phyloP scores from a whole-genome alignment of 2,797 vertebrate genomes.

The Fundulus diaphanus region DNA sequence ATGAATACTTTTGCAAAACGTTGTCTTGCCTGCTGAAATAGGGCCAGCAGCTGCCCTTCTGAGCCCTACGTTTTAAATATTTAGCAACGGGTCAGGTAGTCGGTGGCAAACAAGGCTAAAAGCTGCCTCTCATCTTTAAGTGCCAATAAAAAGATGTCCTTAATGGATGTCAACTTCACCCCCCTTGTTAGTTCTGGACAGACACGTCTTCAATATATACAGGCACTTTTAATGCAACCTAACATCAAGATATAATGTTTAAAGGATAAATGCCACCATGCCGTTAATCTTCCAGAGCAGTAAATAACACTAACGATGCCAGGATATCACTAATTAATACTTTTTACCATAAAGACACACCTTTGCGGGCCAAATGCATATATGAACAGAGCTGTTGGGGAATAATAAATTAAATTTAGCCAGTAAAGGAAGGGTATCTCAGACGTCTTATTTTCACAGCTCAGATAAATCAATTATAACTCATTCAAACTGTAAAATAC shows the following conservation, averaged over 20 bases:
- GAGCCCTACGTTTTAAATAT: conserved; percentile 54
- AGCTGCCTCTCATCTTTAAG: conserved; percentile 85
- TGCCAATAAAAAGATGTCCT: conserved; percentile 85
- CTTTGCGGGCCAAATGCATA: conserved; percentile 74
- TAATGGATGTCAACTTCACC: conserved; percentile 84
- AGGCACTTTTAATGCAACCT: conserved; percentile 84
- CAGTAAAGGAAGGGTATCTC: background rate
- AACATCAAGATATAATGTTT: conserved; percentile 86
- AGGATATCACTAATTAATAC: conserved; percentile 84
- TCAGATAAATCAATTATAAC: background rate
- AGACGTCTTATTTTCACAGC: background rate
- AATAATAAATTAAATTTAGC: conserved; percentile 63
- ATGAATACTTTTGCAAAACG: background rate
- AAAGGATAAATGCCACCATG: conserved; percentile 84
- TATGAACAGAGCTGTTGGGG: conserved; percentile 66
- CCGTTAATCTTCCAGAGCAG: conserved; percentile 77
- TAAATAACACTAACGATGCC: conserved; percentile 85
- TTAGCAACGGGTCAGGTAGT: conserved; percentile 66
- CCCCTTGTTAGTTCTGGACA: conserved; percentile 75
- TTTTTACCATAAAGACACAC: conserved; percentile 75
- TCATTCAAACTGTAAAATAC: background rate
- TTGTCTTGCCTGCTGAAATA: conserved; percentile 34
- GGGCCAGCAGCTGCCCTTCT: conserved; percentile 23
- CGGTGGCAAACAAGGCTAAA: conserved; percentile 79
- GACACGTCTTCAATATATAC: conserved; percentile 77